These are phyloP conservation scores for Melolontha melolontha DNA, from an alignment of 2,888 invertebrate species.

Conservation along the genomic window DNA sequence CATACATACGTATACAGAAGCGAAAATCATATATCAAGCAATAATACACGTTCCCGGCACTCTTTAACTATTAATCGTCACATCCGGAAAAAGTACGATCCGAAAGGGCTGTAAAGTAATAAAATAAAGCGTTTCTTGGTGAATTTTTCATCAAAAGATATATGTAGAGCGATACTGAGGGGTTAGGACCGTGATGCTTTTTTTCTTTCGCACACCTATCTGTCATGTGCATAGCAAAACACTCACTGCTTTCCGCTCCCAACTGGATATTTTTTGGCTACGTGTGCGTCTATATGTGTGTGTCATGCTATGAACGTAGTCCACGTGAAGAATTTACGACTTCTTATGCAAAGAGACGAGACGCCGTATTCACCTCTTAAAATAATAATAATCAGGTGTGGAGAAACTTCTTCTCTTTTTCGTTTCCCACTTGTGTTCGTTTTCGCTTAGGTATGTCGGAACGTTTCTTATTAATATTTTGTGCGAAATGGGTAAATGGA, in stretches of 20 bases:
- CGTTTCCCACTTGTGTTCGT: background rate
- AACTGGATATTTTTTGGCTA: constrained; percentile 13
- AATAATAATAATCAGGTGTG: constrained; percentile 33
- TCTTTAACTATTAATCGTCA: constrained; percentile 30
- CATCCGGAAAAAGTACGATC: constrained; percentile 11
- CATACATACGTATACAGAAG: too few relatives aligned
- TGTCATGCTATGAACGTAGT: background rate
- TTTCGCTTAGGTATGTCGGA: background rate
- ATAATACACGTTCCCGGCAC: constrained; percentile 29
- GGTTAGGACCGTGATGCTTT: constrained; percentile 21
- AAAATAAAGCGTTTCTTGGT: constrained; percentile 36
- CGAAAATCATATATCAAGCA: constrained; percentile 15
- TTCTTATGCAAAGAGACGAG: constrained; percentile 35
- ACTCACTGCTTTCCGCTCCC: constrained; percentile 23
- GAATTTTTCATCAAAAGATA: constrained; percentile 38
- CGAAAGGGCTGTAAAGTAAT: constrained; percentile 37
- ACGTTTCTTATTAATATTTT: constrained; percentile 23
- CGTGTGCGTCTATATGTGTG: constrained; percentile 1
- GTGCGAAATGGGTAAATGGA: constrained; percentile 7
- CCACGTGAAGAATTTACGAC: constrained; percentile 35
- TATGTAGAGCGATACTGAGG: constrained; percentile 19
- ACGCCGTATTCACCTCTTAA: constrained; percentile 34
- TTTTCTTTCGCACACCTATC: constrained; percentile 33
- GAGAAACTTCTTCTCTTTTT: constrained; percentile 1
- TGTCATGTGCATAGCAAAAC: constrained; percentile 36